phyloP scores from a whole-genome alignment of 2,113 vertebrate genomes.

The Sialia sialis region DNA sequence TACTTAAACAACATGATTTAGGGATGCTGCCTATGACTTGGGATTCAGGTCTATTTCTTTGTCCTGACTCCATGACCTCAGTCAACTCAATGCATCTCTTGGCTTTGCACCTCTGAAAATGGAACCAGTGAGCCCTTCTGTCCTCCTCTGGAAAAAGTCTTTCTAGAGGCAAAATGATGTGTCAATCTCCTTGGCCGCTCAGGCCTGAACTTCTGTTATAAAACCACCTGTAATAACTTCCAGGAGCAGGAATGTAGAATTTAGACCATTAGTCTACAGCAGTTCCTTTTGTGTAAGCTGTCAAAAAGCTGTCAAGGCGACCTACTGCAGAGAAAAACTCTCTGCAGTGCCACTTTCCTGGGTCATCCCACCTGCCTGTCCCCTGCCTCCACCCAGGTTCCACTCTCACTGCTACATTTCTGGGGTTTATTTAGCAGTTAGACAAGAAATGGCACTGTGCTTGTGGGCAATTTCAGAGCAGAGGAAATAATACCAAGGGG shows the following conservation, averaged over 20 bases:
- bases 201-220: background rate
- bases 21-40: background rate
- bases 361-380: background rate
- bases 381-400: background rate
- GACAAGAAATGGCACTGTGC: background rate
- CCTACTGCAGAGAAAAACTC: background rate
- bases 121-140: background rate
- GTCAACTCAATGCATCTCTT: background rate
- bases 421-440: background rate
- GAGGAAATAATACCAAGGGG: slow-evolving; percentile 30
- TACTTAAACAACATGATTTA: background rate
- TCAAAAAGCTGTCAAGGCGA: background rate
- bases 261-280: background rate
- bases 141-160: background rate
- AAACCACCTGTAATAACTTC: background rate
- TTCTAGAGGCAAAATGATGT: background rate
- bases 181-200: background rate
- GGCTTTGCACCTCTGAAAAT: background rate
- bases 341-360: background rate
- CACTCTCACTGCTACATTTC: background rate
- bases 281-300: background rate
- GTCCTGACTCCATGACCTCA: background rate
- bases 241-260: background rate
- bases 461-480: background rate
- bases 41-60: background rate